phyloP scores from a whole-genome alignment of 2,888 invertebrate species.

The Lucinisca nassula region DNA sequence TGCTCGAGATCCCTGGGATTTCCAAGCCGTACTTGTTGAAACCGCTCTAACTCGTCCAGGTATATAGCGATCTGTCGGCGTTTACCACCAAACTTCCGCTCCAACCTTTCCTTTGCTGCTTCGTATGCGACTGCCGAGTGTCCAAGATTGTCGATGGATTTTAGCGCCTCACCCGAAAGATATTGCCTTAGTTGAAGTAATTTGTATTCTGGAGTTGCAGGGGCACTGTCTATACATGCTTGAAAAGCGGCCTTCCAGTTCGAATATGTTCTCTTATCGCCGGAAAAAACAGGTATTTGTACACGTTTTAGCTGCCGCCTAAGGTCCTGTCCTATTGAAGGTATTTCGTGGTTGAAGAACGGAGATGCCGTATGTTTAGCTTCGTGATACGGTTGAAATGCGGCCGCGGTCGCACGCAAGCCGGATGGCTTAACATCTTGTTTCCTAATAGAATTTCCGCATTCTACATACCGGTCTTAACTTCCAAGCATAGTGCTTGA shows the following conservation, averaged over 20 bases:
- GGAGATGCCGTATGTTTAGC: neutral
- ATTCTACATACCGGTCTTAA: neutral
- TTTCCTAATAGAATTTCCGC: neutral
- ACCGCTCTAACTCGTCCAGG: neutral
- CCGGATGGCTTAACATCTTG: neutral
- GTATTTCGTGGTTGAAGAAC: no score
- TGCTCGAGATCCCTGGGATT: slow-evolving; percentile 3
- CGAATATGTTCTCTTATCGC: neutral
- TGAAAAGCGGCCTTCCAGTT: neutral
- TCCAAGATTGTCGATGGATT: slow-evolving; percentile 35
- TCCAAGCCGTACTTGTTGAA: neutral
- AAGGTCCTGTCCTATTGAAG: neutral
- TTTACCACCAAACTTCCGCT: slow-evolving; percentile 29
- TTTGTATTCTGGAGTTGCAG: slow-evolving; percentile 19
- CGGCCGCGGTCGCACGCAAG: neutral
- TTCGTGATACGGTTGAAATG: neutral
- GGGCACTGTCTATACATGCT: no score
- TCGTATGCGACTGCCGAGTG: no score
- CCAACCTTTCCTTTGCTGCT: no score
- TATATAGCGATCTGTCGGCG: neutral
- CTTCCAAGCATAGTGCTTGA: neutral
- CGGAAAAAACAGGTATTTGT: neutral
- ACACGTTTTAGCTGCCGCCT: neutral
- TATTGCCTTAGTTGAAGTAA: slow-evolving; percentile 29
- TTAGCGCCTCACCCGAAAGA: slow-evolving; percentile 12